Evolutionary conservation across 2,113 vertebrate species (phyloP).

Genomic region (Poicephalus gulielmi): DNA sequence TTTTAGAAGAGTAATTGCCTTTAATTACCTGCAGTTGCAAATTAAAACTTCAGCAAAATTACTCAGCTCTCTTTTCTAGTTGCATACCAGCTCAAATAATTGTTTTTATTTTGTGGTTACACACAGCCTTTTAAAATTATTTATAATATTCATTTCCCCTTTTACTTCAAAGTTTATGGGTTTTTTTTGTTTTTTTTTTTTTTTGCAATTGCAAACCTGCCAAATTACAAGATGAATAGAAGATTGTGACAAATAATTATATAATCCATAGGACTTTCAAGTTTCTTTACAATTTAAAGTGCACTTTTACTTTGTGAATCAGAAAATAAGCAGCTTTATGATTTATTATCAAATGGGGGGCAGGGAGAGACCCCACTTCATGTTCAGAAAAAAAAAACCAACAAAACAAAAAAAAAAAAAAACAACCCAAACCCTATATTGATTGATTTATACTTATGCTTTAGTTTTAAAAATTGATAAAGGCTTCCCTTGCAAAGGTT

Average conservation of each 20-base stretch:
- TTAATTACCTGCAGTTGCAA: slow-evolving; percentile 28
- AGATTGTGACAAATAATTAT: neutral
- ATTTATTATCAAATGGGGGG: neutral
- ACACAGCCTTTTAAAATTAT: neutral
- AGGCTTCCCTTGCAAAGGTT: neutral
- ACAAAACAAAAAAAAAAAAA: too few relatives aligned
- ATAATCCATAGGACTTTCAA: neutral
- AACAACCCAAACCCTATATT: neutral
- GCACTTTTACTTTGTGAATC: neutral
- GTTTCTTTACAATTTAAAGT: neutral
- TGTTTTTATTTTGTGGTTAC: neutral
- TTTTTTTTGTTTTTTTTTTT: neutral
- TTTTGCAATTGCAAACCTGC: neutral
- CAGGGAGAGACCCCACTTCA: accelerated
- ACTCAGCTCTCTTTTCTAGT: neutral
- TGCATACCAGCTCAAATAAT: neutral
- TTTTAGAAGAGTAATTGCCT: slow-evolving; percentile 10
- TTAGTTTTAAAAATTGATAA: neutral
- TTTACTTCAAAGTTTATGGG: neutral
- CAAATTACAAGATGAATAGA: neutral
- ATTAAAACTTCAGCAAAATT: slow-evolving; percentile 37
- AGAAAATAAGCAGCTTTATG: neutral
- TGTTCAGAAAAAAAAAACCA: neutral
- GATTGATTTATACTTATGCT: neutral
- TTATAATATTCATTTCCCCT: neutral